Percentiles rank a stretch among this genome's conserved stretches.
Evolutionary conservation across 2,113 vertebrate genomes (phyloP).

Genomic region (Chrysemys picta): DNA sequence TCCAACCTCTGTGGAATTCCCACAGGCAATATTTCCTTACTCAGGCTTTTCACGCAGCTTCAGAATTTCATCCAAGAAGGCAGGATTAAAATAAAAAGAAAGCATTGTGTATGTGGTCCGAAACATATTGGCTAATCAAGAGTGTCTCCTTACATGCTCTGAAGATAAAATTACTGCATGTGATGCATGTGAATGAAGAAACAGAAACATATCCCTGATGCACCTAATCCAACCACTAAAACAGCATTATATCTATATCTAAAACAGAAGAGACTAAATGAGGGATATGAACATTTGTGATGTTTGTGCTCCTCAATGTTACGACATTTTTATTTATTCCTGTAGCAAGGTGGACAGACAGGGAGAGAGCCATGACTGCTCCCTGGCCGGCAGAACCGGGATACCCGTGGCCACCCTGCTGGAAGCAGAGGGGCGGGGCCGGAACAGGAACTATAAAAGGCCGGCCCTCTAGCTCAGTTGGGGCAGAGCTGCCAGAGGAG

Average conservation of each 20-base stretch:
- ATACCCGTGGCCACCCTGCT: too few relatives aligned
- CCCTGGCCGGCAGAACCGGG: too few relatives aligned
- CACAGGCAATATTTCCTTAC: background rate
- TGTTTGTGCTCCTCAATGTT: background rate
- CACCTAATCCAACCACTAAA: background rate
- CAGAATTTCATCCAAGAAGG: background rate
- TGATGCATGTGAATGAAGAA: background rate
- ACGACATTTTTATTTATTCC: too few relatives aligned
- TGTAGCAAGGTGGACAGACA: too few relatives aligned
- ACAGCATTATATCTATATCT: background rate
- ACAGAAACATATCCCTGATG: background rate
- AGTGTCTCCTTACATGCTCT: background rate
- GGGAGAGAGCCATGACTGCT: too few relatives aligned
- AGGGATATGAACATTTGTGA: background rate
- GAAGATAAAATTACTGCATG: background rate
- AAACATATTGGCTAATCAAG: background rate
- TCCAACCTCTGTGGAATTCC: background rate
- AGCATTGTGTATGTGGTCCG: background rate
- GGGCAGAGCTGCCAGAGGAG: too few relatives aligned
- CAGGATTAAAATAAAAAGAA: background rate
- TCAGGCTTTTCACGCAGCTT: background rate
- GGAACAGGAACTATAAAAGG: too few relatives aligned
- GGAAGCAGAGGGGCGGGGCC: too few relatives aligned
- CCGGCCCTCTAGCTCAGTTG: too few relatives aligned
- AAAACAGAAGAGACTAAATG: background rate